Evolutionary conservation across 2,888 invertebrate genomes (phyloP).

Genomic region (Micropterix aruncella): DNA sequence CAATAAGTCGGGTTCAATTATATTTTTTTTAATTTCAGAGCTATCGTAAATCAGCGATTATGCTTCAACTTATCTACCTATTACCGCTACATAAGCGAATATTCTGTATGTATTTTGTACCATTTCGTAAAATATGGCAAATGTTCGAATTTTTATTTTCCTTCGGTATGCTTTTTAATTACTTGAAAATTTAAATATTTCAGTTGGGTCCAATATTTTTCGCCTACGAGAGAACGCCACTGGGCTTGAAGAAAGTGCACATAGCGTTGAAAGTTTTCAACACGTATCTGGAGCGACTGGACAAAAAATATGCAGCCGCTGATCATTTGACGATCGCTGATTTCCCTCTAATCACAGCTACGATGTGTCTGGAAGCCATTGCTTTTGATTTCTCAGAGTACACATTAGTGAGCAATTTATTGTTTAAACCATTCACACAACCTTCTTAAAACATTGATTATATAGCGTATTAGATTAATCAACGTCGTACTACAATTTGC

Average conservation of each 20-base stretch:
- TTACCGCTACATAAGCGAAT: constrained; percentile 52
- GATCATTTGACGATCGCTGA: constrained; percentile 63
- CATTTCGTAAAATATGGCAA: too few relatives aligned
- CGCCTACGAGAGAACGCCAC: constrained; percentile 53
- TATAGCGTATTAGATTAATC: too few relatives aligned
- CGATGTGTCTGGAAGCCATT: constrained; percentile 60
- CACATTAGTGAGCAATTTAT: constrained; percentile 24
- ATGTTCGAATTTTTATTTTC: too few relatives aligned
- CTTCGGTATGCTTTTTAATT: too few relatives aligned
- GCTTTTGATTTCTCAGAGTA: constrained; percentile 48
- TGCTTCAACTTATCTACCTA: constrained; percentile 67
- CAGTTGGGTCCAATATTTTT: constrained; percentile 68
- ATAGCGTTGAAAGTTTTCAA: constrained; percentile 52
- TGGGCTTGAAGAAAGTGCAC: constrained; percentile 51
- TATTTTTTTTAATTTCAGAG: too few relatives aligned
- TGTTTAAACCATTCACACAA: too few relatives aligned
- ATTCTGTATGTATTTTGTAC: constrained; percentile 35
- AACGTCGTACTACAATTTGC: too few relatives aligned
- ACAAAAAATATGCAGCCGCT: constrained; percentile 50
- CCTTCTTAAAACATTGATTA: too few relatives aligned
- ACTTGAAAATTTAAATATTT: constrained; percentile 11
- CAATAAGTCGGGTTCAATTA: too few relatives aligned
- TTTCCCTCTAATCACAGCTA: constrained; percentile 54
- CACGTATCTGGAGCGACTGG: constrained; percentile 45
- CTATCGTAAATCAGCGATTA: constrained; percentile 63